These are phyloP conservation scores for Actinopyga echinites DNA, from an alignment of 53 echinoderm and acorn worm species.

Conservation along the genomic window DNA sequence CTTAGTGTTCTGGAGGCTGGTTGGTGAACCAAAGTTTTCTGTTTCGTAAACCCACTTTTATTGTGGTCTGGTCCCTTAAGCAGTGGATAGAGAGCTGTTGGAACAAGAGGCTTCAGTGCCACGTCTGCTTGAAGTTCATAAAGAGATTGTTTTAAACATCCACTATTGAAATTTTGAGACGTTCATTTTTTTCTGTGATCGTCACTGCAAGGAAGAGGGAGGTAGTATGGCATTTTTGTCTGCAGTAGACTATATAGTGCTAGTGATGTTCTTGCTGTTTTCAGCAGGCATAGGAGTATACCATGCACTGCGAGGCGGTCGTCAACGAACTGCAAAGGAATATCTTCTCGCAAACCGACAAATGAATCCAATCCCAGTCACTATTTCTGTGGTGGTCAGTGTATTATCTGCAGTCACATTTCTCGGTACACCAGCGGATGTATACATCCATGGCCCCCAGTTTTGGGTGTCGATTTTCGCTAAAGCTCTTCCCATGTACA, in stretches of 20 bases:
- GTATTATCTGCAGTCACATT: conserved; percentile 23
- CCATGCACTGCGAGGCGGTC: conserved; percentile 31
- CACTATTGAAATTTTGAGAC: too few species aligned
- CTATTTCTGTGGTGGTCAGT: conserved; percentile 33
- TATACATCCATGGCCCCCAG: conserved; percentile 26
- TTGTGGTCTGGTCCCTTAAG: too few species aligned
- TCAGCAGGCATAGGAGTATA: conserved; percentile 27
- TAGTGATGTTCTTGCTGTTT: background rate
- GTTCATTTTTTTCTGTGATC: too few species aligned
- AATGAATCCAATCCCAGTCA: conserved; percentile 41
- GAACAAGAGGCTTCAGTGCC: too few species aligned
- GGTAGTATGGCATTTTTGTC: conserved; percentile 3
- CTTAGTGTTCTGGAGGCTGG: too few species aligned
- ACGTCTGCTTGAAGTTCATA: too few species aligned
- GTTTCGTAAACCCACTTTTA: too few species aligned
- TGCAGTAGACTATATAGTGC: background rate
- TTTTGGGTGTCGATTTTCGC: conserved; percentile 19
- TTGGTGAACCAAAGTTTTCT: too few species aligned
- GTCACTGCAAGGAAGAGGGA: too few species aligned
- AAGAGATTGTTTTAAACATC: too few species aligned
- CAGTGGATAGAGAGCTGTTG: too few species aligned
- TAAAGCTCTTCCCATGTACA: conserved; percentile 2
- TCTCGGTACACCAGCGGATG: conserved; percentile 29
- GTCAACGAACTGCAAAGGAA: conserved; percentile 29
- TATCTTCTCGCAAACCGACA: conserved; percentile 31